Conservation (phyloP, 1,140 invertebrate species). For the Spodoptera frugiperda region DNA sequence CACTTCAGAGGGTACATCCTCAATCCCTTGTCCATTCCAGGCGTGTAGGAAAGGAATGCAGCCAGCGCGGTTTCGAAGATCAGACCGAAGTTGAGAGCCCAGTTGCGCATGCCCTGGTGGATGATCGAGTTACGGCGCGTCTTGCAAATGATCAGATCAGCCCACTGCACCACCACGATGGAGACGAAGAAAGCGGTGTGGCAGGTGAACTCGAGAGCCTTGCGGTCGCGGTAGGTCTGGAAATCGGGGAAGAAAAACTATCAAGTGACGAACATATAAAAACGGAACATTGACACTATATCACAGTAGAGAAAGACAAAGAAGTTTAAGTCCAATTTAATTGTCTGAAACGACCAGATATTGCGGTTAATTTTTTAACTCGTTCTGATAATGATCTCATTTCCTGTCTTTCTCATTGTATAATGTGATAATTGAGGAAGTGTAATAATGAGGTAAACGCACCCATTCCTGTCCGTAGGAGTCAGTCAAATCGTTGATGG, state of each 20-base stretch:
- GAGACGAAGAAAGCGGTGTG: slow-evolving; percentile 99
- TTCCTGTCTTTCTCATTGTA: background rate
- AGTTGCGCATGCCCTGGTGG: slow-evolving; percentile 99
- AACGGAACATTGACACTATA: too few species aligned
- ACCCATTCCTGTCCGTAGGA: slow-evolving; percentile 99
- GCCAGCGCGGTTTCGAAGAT: slow-evolving; percentile 97
- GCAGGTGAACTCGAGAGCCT: slow-evolving; percentile 98
- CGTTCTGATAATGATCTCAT: too few species aligned
- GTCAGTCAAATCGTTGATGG: slow-evolving; percentile 98
- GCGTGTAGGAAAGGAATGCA: slow-evolving; percentile 97
- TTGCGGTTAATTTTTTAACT: background rate
- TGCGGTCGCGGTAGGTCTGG: slow-evolving; percentile 97
- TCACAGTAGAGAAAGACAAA: too few species aligned
- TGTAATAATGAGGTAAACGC: slow-evolving; percentile 56
- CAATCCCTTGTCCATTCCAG: slow-evolving; percentile 98
- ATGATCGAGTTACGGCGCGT: slow-evolving; percentile 98
- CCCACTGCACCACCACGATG: slow-evolving; percentile 99
- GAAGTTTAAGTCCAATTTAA: too few species aligned
- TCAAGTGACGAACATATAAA: background rate
- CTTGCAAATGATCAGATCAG: slow-evolving; percentile 99
- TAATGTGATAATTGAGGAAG: background rate
- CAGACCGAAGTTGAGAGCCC: slow-evolving; percentile 97
- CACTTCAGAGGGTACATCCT: slow-evolving; percentile 98
- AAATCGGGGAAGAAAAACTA: slow-evolving; percentile 58
- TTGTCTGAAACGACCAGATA: background rate